Evolutionary conservation across 2,113 vertebrate genomes (phyloP).

Genomic region (Sorex araneus): DNA sequence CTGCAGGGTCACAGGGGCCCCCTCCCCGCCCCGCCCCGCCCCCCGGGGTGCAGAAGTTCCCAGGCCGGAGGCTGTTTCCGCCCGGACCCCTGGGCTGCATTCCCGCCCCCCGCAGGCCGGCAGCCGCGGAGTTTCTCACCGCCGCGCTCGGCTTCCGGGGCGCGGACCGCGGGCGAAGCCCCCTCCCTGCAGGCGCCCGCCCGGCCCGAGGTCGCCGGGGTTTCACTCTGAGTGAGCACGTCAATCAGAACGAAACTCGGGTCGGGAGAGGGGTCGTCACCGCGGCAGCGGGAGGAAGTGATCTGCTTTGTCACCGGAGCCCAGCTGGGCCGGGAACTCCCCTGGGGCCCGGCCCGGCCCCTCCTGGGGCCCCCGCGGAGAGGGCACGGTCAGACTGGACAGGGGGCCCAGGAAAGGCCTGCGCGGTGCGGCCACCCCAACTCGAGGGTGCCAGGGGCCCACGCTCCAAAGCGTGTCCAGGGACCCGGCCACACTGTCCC

Average conservation of each 20-base stretch:
- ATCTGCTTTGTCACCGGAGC: slow-evolving; percentile 82
- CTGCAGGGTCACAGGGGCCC: too few species aligned
- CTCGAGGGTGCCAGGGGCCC: too few species aligned
- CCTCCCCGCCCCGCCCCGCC: too few species aligned
- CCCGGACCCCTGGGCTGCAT: slow-evolving; percentile 54
- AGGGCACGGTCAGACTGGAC: too few species aligned
- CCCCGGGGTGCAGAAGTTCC: not conserved
- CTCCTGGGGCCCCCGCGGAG: too few species aligned
- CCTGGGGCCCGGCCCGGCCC: rapidly evolving
- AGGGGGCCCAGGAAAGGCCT: slow-evolving; percentile 11
- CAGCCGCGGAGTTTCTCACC: slow-evolving; percentile 76
- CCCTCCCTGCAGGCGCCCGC: slow-evolving; percentile 37
- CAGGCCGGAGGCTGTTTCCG: slow-evolving; percentile 37
- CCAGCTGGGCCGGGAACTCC: not conserved
- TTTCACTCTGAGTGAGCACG: slow-evolving; percentile 81
- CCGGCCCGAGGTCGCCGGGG: slow-evolving; percentile 77
- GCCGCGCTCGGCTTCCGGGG: slow-evolving; percentile 67
- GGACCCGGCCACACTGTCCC: not conserved
- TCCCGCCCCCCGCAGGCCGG: slow-evolving; percentile 71
- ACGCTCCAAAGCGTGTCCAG: not conserved
- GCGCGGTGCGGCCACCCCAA: not conserved
- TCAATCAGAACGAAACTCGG: slow-evolving; percentile 81
- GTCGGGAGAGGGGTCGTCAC: slow-evolving; percentile 81
- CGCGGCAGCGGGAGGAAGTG: slow-evolving; percentile 77
- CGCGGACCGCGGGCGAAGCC: slow-evolving; percentile 68